Evolutionary conservation across 2,113 vertebrate species (phyloP).

Genomic region (Xenopus borealis): DNA sequence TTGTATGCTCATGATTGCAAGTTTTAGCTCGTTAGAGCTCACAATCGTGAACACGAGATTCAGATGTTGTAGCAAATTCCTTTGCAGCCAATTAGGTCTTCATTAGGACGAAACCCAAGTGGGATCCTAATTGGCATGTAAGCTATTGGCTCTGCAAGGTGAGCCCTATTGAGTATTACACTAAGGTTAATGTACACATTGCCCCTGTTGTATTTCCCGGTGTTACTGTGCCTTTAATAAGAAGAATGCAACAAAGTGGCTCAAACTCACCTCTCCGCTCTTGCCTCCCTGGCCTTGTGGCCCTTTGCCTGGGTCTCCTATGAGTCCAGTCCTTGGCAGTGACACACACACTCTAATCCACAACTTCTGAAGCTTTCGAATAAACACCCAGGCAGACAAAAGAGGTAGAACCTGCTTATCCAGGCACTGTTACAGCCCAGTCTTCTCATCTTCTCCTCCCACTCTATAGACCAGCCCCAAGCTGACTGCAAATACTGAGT

Average conservation of each 20-base stretch:
- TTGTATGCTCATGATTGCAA: too few relatives aligned
- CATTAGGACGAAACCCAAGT: too few relatives aligned
- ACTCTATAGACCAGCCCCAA: conserved; percentile 20
- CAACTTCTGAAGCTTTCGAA: conserved; percentile 14
- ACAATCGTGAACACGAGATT: too few relatives aligned
- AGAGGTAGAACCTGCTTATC: conserved; percentile 34
- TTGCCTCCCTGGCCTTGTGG: not conserved
- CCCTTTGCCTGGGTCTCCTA: not conserved
- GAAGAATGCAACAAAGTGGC: conserved; percentile 8
- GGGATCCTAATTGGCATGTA: too few relatives aligned
- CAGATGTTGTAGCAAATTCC: too few relatives aligned
- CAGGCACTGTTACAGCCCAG: conserved; percentile 22
- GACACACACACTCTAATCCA: not conserved
- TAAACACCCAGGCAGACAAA: conserved; percentile 26
- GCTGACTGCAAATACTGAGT: conserved; percentile 15
- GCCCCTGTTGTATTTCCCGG: too few relatives aligned
- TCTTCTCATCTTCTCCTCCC: conserved; percentile 21
- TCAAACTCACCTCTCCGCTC: conserved; percentile 12
- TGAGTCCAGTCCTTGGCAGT: not conserved
- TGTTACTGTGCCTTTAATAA: not conserved
- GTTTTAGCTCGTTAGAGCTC: too few relatives aligned
- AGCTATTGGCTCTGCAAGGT: too few relatives aligned
- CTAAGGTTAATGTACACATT: too few relatives aligned
- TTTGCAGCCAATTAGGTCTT: too few relatives aligned
- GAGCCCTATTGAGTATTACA: too few relatives aligned